These are phyloP conservation scores for Gari tellinella DNA, from an alignment of 2,888 invertebrate species.

Conservation along the genomic window DNA sequence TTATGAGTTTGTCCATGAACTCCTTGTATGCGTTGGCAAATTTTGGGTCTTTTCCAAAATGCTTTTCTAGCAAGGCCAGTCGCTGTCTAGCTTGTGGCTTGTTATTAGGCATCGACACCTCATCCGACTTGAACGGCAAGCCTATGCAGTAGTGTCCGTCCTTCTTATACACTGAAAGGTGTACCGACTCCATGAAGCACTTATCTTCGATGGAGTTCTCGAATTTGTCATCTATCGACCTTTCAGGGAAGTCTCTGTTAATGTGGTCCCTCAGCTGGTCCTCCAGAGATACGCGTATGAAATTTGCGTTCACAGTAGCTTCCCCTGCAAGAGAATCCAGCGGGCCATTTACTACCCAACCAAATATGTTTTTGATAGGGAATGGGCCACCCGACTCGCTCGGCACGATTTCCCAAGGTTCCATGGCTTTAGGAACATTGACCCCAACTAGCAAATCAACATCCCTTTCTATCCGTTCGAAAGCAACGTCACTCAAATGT, in stretches of 20 bases:
- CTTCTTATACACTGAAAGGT: background rate
- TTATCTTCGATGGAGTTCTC: constrained; percentile 32
- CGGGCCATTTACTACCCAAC: constrained; percentile 54
- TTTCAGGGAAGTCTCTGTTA: constrained; percentile 44
- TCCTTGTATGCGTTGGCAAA: background rate
- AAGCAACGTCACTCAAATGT: constrained; percentile 22
- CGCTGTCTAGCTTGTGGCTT: background rate
- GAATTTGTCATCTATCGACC: constrained; percentile 17
- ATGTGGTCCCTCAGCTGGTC: constrained; percentile 17
- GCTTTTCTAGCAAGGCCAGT: background rate
- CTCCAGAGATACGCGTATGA: background rate
- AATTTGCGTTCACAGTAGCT: background rate
- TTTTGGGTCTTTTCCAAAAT: background rate
- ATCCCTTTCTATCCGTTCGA: no score
- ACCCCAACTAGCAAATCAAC: constrained; percentile 45
- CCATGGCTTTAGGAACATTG: constrained; percentile 52
- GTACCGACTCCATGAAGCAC: constrained; percentile 24
- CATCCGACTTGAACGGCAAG: constrained; percentile 28
- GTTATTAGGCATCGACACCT: constrained; percentile 3
- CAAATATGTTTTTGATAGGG: constrained; percentile 41
- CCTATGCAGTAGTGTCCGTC: constrained; percentile 44
- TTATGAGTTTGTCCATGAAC: constrained; percentile 17
- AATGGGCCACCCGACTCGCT: constrained; percentile 38
- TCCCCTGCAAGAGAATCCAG: background rate
- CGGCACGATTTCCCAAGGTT: constrained; percentile 50